Base-by-base conservation (phyloP, 2,797 vertebrate genomes). In the Acestrorhynchus altus region DNA sequence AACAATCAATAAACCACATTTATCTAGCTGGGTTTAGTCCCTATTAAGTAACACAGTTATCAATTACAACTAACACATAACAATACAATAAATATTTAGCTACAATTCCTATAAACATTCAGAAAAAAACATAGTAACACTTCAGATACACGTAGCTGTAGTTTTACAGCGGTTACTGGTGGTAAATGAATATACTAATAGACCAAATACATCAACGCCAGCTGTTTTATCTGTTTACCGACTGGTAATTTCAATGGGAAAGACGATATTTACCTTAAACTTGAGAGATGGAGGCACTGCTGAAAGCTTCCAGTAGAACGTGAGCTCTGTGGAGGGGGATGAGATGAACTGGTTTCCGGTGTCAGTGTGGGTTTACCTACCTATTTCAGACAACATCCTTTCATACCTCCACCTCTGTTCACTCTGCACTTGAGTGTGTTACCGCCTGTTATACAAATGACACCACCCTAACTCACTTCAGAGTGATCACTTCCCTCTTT, bases 151-250 rank as follows among this genome's bases (percentile, higher is more conserved):
- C n/a, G n/a, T n/a, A n/a, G 31, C 31, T 35, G 31, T 35, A 35
- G 31, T 35, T 35, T 2, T 6, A 35, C 31, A 35, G 31, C 6
- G 31, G 31, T 35, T 35, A 35, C 31, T 35, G 31, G 31, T 35
- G 31, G 31, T 35, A 35, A 35, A 6, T 35, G 31, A 35, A 35
- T 2, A 6, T 35, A 35, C 31, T 35, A 6, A 35, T 2, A 35
- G 31, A 35, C 6, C 31, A 54, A 8, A 40, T 6, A 35, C 0
- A 57, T 11, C 35, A 64, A 54, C 46, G 52, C 47, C 57, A 70
- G 39, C 13, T 64, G 20, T 64, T 78, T n/a, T 72, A 78, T 68
- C 67, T 64, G n/a, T n/a, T n/a, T n/a, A n/a, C n/a, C n/a, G n/a
- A n/a, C 31, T 13, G 18, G 24, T 51, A 16, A 26, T 2, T 28